phyloP scores from a whole-genome alignment of 2,888 invertebrate genomes.

The Lacanobia oleracea region DNA sequence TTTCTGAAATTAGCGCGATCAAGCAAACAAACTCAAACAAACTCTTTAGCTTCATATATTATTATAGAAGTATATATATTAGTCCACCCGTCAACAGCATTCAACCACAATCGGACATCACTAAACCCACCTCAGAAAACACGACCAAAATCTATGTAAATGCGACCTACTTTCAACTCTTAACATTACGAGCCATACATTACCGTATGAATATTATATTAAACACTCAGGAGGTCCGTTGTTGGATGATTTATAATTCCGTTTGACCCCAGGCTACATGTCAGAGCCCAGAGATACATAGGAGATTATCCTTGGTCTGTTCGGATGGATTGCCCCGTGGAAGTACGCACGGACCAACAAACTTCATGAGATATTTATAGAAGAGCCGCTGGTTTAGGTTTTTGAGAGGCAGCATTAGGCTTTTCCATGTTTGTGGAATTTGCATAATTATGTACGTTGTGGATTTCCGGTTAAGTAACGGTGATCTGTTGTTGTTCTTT shows the following conservation, averaged over 20 bases:
- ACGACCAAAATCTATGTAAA: slow-evolving; percentile 67
- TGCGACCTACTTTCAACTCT: slow-evolving; percentile 74
- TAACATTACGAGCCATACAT: slow-evolving; percentile 65
- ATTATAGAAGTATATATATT: too few relatives aligned
- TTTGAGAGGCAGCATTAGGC: slow-evolving; percentile 38
- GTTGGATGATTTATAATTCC: slow-evolving; percentile 79
- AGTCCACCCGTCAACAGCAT: background rate
- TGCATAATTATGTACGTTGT: slow-evolving; percentile 37
- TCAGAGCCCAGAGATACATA: slow-evolving; percentile 59
- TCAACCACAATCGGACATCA: slow-evolving; percentile 27
- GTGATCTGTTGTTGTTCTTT: slow-evolving; percentile 12
- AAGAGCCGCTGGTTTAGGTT: slow-evolving; percentile 38
- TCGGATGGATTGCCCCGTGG: slow-evolving; percentile 54
- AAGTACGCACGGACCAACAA: slow-evolving; percentile 35
- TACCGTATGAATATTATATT: slow-evolving; percentile 75
- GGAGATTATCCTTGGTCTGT: slow-evolving; percentile 52
- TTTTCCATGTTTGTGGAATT: slow-evolving; percentile 32
- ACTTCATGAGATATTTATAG: slow-evolving; percentile 54
- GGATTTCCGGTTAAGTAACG: slow-evolving; percentile 10
- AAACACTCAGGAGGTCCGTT: slow-evolving; percentile 69
- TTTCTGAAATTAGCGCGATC: too few relatives aligned
- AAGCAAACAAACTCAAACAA: too few relatives aligned
- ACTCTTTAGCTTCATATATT: too few relatives aligned
- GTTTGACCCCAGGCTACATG: slow-evolving; percentile 71
- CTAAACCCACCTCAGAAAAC: slow-evolving; percentile 20